Base-by-base conservation (phyloP, 2,797 vertebrate species). In the Pteronotus mesoamericanus region DNA sequence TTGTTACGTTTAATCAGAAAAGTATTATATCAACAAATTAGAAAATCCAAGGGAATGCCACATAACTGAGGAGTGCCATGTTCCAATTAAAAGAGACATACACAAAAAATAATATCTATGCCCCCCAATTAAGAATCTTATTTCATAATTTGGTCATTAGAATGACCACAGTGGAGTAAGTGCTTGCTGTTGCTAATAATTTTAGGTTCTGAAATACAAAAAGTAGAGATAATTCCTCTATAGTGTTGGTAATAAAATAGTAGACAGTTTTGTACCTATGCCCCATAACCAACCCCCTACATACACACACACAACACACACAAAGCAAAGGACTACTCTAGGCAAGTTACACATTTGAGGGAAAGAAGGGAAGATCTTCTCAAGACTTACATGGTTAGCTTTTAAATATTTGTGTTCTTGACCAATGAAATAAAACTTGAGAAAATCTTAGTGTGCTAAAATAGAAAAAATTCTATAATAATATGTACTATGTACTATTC, bases 61-160 rank as follows among this genome's bases (percentile, higher is more conserved):
- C 6, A 9, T 53, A 37, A 91, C 24, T 64, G 53, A 48, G 18
- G 22, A 69, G 26, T 53, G 44, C 3, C 26, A 46, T 79, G 66
- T 57, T 89, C n/a, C 15, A 84, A 64, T 69, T 78, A 6, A n/a
- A 92, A 89, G 77, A 32, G 1, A 34, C 64, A 57, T 24, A 77
- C 19, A 42, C 48, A 14, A 82, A 80, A 74, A 61, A 75, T 14
- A 87, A 34, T 37, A 34, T 74, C 26, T 77, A 4, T n/a, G 24
- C 3, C 12, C 19, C 2, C 10, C 44, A 86, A 11, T 74, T 88
- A 83, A 94, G 71, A 85, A 34, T 29, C 11, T 24, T 72, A 15
- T 66, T 89, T 80, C 5, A 66, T 68, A 57, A 86, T 89, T 94
- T 95, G 18, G n/a, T 94, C 39, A 71, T 84, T 59, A 77, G 19